Conservation (phyloP, 2,113 vertebrate genomes). For the Machaerirhynchus nigripectus region DNA sequence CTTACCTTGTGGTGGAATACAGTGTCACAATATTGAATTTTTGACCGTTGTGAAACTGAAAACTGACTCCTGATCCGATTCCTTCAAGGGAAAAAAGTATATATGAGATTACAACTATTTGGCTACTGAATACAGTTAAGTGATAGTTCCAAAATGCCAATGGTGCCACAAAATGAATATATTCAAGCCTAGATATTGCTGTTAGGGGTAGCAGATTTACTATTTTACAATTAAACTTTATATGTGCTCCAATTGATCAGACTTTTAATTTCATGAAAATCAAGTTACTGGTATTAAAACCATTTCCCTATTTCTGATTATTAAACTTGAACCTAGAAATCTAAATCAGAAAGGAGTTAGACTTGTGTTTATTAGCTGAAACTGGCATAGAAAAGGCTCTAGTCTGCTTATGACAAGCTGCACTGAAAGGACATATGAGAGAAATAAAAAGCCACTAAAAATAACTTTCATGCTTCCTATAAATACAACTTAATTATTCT, state of each 20-base stretch:
- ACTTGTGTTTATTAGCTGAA: neutral
- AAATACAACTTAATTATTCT: neutral
- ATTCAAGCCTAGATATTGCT: neutral
- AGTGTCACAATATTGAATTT: constrained; percentile 83
- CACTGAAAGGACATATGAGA: neutral
- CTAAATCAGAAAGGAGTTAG: neutral
- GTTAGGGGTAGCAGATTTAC: neutral
- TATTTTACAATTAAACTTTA: neutral
- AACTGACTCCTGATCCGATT: constrained; percentile 86
- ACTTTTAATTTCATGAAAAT: neutral
- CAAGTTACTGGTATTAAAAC: neutral
- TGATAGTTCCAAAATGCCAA: neutral
- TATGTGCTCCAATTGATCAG: neutral
- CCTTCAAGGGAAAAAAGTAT: constrained; percentile 34
- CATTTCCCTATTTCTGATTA: neutral
- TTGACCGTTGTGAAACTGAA: constrained; percentile 73
- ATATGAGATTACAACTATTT: neutral
- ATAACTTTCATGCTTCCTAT: neutral
- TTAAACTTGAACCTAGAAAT: neutral
- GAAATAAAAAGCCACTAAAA: neutral
- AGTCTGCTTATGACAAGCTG: neutral
- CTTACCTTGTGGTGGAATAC: constrained; percentile 83
- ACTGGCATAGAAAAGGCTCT: neutral
- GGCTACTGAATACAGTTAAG: neutral
- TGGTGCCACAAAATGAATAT: neutral